These are phyloP conservation scores for Diplolepis rosae DNA, from an alignment of 2,888 invertebrate species.

Conservation along the genomic window DNA sequence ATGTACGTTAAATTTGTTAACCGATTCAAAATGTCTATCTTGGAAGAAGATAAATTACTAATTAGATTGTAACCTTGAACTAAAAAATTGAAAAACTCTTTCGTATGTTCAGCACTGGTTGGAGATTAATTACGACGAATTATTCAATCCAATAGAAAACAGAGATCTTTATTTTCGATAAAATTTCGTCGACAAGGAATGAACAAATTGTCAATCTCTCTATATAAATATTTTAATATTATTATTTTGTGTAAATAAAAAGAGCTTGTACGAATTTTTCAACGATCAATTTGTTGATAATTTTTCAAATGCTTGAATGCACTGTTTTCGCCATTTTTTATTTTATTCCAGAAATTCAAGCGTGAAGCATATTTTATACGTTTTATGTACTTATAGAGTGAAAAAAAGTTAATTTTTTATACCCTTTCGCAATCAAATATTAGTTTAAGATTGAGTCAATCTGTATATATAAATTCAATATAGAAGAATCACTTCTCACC, in stretches of 20 bases:
- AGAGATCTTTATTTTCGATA: neutral
- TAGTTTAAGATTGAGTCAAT: conserved; percentile 5
- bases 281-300: neutral
- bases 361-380: neutral
- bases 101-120: too few relatives aligned
- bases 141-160: too few relatives aligned
- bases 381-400: conserved; percentile 16
- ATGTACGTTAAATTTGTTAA: neutral
- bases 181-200: neutral
- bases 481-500: too few relatives aligned
- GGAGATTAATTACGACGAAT: too few relatives aligned
- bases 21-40: too few relatives aligned
- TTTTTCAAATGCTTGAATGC: neutral
- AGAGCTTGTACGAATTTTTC: neutral
- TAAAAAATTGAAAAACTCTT: too few relatives aligned
- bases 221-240: conserved; percentile 2
- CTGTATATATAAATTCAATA: neutral
- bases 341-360: conserved; percentile 2
- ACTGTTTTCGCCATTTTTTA: neutral
- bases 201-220: neutral
- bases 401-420: neutral
- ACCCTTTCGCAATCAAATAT: conserved; percentile 9
- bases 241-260: conserved; percentile 23
- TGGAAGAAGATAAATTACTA: too few relatives aligned
- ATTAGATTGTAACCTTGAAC: too few relatives aligned